Evolutionary conservation across 2,888 invertebrate genomes (phyloP).

Genomic region (Hydrotaea cyrtoneurina): DNA sequence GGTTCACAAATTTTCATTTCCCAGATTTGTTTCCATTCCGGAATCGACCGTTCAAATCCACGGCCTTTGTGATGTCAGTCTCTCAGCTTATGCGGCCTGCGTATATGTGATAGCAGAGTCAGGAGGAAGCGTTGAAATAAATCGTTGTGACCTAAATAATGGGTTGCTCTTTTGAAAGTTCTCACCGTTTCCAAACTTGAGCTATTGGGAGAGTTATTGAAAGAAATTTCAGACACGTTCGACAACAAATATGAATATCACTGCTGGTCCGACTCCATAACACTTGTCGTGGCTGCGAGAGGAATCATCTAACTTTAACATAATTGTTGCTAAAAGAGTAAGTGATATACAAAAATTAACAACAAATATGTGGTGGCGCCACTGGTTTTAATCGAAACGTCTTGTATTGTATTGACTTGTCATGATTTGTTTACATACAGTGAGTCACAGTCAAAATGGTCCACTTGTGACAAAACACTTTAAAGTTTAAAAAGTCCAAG

Average conservation of each 20-base stretch:
- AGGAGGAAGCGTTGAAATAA: not conserved
- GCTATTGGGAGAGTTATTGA: constrained; percentile 37
- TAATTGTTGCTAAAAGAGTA: constrained; percentile 52
- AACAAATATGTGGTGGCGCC: constrained; percentile 46
- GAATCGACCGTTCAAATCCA: constrained; percentile 40
- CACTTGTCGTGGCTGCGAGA: constrained; percentile 51
- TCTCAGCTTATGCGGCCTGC: constrained; percentile 45
- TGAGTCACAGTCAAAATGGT: no score
- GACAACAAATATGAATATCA: not conserved
- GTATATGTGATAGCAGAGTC: constrained; percentile 9
- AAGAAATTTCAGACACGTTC: not conserved
- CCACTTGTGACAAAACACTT: no score
- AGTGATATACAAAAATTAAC: constrained; percentile 51
- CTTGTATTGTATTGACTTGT: no score
- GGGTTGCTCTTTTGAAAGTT: constrained; percentile 47
- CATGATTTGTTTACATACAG: no score
- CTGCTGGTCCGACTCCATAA: constrained; percentile 57
- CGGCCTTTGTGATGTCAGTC: constrained; percentile 54
- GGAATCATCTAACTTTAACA: constrained; percentile 46
- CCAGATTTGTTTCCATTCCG: constrained; percentile 12
- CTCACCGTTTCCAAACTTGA: constrained; percentile 64
- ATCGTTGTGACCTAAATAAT: constrained; percentile 35
- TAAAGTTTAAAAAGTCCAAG: no score
- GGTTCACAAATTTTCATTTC: no score
- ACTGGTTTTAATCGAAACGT: no score